Evolutionary conservation across 2,888 invertebrate genomes (phyloP), one percentile per base, ranked within the genome.

Genomic region (Drosophila helvetica): DNA sequence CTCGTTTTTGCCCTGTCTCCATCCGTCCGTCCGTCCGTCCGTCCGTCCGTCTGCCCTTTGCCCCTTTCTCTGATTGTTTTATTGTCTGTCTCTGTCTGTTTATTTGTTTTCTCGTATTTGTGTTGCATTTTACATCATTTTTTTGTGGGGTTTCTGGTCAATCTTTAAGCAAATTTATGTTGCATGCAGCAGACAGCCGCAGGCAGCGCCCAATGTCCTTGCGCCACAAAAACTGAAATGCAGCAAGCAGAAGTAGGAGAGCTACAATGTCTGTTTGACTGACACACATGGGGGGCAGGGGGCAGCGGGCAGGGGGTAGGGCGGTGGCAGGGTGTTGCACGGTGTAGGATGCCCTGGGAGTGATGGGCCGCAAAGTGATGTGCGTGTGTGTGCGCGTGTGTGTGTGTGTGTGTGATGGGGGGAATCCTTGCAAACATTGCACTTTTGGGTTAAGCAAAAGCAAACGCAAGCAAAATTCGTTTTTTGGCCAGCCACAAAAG

Each of bases 381-480:
- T 12, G 18, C 33, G n/a, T 52, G 52, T 52, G 38, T 19, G 18
- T 52, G 33, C 33, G 15, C 27, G 25, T 30, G 12, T 52, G 17
- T 52, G 52, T 52, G n/a, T 19, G 17, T 52, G 8, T 52, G 15
- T 30, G 25, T 22, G 19, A 8, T n/a, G 22, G 18, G 8, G 58
- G 38, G 57, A 51, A 56, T 74, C 65, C 47, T 73, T 64, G 74
- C 70, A 74, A 74, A 73, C 75, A 74, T 59, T 75, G 75, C 75
- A 75, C 72, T 75, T 72, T 76, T 65, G 60, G 72, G 67, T 63
- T 71, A 66, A 51, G 66, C 62, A 70, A 64, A 45, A 61, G 65
- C 64, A 53, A 71, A 65, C 52, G 66, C 53, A 52, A 54, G 63
- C 60, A 57, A 58, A 53, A 64, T 53, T 22, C 48, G 55, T 62